phyloP scores from a whole-genome alignment of 2,797 vertebrate species.

The Peromyscus melanophrys region DNA sequence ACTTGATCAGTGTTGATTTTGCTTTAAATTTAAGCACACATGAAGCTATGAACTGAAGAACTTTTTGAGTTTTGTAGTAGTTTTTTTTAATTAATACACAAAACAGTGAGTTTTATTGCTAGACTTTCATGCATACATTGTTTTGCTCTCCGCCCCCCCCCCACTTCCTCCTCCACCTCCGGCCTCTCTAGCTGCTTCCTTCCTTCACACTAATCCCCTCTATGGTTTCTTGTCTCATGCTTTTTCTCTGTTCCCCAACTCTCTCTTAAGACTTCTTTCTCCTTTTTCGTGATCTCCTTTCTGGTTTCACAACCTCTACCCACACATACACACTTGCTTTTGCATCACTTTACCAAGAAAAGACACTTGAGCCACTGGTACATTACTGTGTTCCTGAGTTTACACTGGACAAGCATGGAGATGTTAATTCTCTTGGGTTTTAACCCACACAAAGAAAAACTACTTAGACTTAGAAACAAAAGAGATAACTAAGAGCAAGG shows the following conservation, averaged over 20 bases:
- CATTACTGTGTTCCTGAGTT: neutral
- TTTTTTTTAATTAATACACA: neutral
- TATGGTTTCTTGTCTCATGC: neutral
- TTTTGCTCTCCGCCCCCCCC: too few relatives aligned
- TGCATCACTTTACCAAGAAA: neutral
- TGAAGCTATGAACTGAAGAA: accelerated
- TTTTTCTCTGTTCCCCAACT: neutral
- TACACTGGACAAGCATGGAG: neutral
- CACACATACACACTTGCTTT: neutral
- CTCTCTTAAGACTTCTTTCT: neutral
- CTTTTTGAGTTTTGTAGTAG: neutral
- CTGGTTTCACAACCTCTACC: neutral
- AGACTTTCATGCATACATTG: neutral
- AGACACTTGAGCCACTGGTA: accelerated
- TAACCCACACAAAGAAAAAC: slow-evolving; percentile 15
- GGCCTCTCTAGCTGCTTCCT: neutral
- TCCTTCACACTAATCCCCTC: neutral
- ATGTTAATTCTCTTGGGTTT: neutral
- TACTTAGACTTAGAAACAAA: neutral
- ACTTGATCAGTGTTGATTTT: accelerated
- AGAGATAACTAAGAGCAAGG: neutral
- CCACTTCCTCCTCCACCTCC: neutral
- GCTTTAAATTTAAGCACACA: neutral
- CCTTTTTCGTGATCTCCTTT: neutral
- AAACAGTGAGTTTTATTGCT: neutral